Base-by-base conservation (phyloP, 2,113 vertebrate genomes). In the Galeopterus variegatus region DNA sequence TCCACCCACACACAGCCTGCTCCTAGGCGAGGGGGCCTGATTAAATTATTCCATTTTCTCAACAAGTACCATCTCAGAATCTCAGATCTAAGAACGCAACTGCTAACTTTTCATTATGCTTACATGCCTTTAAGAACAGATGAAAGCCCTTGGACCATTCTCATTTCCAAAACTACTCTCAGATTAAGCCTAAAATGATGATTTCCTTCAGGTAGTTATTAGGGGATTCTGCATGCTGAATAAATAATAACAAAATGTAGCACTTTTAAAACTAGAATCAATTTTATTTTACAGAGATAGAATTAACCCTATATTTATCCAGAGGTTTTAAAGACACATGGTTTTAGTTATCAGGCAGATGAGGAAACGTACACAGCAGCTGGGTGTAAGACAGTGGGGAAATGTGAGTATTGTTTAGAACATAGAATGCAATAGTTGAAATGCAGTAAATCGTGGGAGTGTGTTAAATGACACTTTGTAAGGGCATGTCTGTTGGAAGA, bases 121-220 rank as follows among this genome's bases (percentile, higher is more conserved):
- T 73, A 5, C 6, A 15, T 31, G 26, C n/a, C 13, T 92, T 94
- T 45, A 84, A 50, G 28, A 52, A 75, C 7, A 65, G 31, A 67
- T 23, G 18, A 67, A 81, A 94, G 8, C 36, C 31, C 10, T 24
- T 36, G 28, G 33, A 45, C 3, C 48, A 65, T 73, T 75, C 10
- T 96, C 58, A 90, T 58, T 93, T 82, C 36, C 17, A 77, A 88
- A 93, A 76, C 19, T 69, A 41, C 26, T 70, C 28, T 93, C 31
- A 72, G 56, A 31, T 60, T 62, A 73, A 80, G 9, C 17, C 8
- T 41, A 67, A 62, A 84, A 82, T 69, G 18, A 7, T 84, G 48
- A 76, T 67, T 84, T 93, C 12, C 54, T 75, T 80, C 65, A 65
- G 75, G 36, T 23, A 65, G 54, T 86, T 80, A 52, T 84, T 92